Evolutionary conservation across 1,140 invertebrate genomes (phyloP).

Genomic region (Drosophila ogumai): DNA sequence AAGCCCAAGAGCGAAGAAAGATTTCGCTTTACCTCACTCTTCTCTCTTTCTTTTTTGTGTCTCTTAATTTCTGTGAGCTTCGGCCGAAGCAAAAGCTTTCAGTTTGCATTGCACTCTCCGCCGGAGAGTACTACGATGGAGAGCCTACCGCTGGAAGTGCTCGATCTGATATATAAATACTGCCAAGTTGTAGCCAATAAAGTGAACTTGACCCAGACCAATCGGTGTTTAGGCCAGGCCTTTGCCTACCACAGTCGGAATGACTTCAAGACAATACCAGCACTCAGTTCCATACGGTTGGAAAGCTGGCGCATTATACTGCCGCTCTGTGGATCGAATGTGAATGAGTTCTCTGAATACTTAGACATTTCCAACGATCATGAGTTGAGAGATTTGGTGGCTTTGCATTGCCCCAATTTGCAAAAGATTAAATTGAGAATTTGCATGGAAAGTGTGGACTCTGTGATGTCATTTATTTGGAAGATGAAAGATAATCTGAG

Average conservation of each 20-base stretch:
- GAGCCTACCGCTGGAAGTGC: constrained; percentile 16
- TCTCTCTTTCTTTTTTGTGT: not conserved
- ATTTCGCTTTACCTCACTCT: not conserved
- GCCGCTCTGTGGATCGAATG: not conserved
- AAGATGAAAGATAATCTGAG: not conserved
- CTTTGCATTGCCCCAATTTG: not conserved
- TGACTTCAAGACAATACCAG: constrained; percentile 47
- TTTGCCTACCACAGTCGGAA: constrained; percentile 14
- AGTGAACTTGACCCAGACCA: not conserved
- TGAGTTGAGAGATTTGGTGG: not conserved
- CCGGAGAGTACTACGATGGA: constrained; percentile 1
- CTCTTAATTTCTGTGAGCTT: too few species aligned
- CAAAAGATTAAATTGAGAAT: not conserved
- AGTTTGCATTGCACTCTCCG: not conserved
- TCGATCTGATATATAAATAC: constrained; percentile 16
- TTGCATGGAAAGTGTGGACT: not conserved
- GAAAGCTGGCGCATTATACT: not conserved
- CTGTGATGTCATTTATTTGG: not conserved
- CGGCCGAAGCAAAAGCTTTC: not conserved
- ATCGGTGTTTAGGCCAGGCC: not conserved
- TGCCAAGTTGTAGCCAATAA: not conserved
- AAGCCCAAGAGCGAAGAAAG: not conserved
- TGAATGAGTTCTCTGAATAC: not conserved
- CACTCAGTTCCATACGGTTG: not conserved
- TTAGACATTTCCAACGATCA: fast-evolving